These are phyloP conservation scores for Melieria picta DNA, from an alignment of 2,888 invertebrate species.

Conservation along the genomic window DNA sequence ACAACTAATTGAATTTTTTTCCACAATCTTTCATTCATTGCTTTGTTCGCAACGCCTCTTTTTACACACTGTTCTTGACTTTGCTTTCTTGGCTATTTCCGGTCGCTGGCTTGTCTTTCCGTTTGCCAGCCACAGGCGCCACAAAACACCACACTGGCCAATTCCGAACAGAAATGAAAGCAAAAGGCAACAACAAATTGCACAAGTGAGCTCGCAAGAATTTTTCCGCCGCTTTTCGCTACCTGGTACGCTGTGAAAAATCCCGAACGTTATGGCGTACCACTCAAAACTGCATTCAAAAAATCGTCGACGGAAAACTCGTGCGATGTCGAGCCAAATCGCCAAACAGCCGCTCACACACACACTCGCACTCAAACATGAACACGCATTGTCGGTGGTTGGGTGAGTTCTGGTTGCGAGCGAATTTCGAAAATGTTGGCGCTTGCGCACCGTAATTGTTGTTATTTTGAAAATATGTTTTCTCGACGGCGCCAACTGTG, in stretches of 20 bases:
- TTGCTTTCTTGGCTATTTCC: too few species aligned
- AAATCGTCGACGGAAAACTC: constrained; percentile 22
- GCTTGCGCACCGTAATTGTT: constrained; percentile 35
- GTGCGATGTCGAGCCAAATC: constrained; percentile 18
- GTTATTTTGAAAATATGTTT: constrained; percentile 31
- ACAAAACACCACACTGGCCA: constrained; percentile 3
- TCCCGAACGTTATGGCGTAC: constrained; percentile 58
- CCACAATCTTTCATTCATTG: too few species aligned
- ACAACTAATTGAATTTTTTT: too few species aligned
- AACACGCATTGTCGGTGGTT: too few species aligned
- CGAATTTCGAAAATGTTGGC: not conserved
- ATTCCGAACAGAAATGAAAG: too few species aligned
- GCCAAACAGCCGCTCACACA: constrained; percentile 14
- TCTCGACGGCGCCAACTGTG: too few species aligned
- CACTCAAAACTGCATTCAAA: constrained; percentile 59
- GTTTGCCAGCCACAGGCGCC: not conserved
- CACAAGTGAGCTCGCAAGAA: not conserved
- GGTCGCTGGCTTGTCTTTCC: not conserved
- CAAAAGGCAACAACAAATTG: not conserved
- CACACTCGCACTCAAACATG: not conserved
- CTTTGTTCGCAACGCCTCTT: too few species aligned
- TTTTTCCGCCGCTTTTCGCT: constrained; percentile 17
- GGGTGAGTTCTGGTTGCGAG: too few species aligned
- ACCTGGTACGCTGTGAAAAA: constrained; percentile 11
- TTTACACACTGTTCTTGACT: too few species aligned